phyloP scores from a whole-genome alignment of 2,113 vertebrate genomes.

The Cochlearius cochlearius region DNA sequence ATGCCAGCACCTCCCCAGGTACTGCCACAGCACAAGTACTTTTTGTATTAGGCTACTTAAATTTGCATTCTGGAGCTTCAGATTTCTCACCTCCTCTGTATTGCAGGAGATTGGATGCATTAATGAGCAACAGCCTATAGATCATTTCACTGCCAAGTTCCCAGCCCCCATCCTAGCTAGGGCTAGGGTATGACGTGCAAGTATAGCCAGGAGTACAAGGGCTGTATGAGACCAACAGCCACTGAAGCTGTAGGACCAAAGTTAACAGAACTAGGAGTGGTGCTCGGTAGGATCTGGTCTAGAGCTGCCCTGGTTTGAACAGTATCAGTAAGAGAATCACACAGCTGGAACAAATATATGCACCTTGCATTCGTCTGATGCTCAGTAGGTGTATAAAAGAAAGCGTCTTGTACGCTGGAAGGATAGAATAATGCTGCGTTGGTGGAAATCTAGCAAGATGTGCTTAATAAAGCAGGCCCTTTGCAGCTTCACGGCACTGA shows the following conservation, averaged over 20 bases:
- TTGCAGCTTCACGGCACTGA: background rate
- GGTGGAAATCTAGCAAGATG: background rate
- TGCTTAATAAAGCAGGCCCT: background rate
- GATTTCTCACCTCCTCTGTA: background rate
- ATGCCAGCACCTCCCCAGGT: background rate
- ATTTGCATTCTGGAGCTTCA: background rate
- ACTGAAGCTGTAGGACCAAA: background rate
- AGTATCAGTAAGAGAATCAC: background rate
- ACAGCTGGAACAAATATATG: background rate
- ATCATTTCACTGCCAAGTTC: background rate
- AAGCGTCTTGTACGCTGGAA: background rate
- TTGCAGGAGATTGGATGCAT: background rate
- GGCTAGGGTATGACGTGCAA: background rate
- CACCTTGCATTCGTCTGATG: background rate
- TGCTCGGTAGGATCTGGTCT: background rate
- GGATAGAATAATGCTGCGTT: background rate
- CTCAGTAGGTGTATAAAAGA: background rate
- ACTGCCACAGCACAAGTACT: background rate
- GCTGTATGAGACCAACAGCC: background rate
- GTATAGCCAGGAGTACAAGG: background rate
- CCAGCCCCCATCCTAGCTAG: too few relatives aligned
- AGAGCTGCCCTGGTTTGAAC: background rate
- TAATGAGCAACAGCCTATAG: rapidly evolving
- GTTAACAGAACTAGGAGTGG: background rate
- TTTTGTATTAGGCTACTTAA: background rate